Base-by-base conservation (phyloP, 2,888 invertebrate genomes). In the Fissipunctia ypsillon region DNA sequence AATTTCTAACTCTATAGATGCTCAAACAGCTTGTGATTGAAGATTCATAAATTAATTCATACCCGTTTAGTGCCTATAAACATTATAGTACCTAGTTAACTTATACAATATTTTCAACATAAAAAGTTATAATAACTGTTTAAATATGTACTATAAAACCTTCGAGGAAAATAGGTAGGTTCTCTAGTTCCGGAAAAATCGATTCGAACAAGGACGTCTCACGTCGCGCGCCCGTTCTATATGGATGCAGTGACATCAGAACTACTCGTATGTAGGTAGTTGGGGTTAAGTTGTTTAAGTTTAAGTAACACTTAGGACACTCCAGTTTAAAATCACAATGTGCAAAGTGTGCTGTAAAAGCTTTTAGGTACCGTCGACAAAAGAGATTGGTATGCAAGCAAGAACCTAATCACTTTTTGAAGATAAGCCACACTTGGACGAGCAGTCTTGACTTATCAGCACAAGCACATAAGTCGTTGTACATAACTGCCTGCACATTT, bases 171-270 rank as follows among this genome's bases (percentile, higher is more conserved):
- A 54, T 63, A 41, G 7, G 22, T 63, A 66, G 19, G 14, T 52
- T 52, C 16, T 52, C 9, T 63, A 76, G 70, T 76, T 59, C 63
- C 31, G 41, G 45, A 64, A 64, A 76, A 76, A 76, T 76, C 76
- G 76, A 76, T 76, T 31, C 14, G 19, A 48, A 31, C 76, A 71
- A 76, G 64, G 76, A 48, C 76, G 76, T 52, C 25, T n/a, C 10
- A 25, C 5, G 45, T 45, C 63, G 28, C 57, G 38, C 71, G 59
- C 64, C 52, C 4, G 14, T 61, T 61, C 5, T 61, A 25, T 69
- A 28, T n/a, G 19, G 50, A 38, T 52, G 22, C 28, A 22, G 43
- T 52, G 50, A 28, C 28, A 63, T 41, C 35, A 12, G 71, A 31
- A 73, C 56, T 73, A 63, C 25, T 48, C 43, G 25, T 45, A 60